Conservation (phyloP, 2,888 invertebrate species). For the Dasypolia templi region DNA sequence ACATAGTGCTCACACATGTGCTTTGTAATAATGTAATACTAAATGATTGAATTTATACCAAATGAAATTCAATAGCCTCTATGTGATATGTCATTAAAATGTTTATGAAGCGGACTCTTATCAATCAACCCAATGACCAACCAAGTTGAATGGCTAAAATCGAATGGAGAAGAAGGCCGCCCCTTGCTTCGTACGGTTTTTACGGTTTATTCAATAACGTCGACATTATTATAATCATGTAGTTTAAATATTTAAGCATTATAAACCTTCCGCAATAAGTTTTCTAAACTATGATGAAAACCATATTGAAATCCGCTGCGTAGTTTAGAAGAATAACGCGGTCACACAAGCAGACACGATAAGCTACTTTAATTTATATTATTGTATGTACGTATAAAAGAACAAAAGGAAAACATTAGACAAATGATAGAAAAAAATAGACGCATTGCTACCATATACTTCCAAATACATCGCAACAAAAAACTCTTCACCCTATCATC, state of each 20-base stretch:
- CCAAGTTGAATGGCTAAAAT: background rate
- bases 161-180: no score
- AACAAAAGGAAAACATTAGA: slow-evolving; percentile 1
- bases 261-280: background rate
- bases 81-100: background rate
- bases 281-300: background rate
- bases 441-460: slow-evolving; percentile 12
- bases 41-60: no score
- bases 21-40: no score
- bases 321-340: background rate
- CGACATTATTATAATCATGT: background rate
- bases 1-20: no score
- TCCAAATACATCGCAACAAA: slow-evolving; percentile 14
- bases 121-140: background rate
- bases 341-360: background rate
- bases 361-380: background rate
- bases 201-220: background rate
- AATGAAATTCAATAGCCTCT: background rate
- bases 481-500: slow-evolving; percentile 61
- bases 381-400: background rate
- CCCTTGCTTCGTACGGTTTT: background rate
- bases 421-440: slow-evolving; percentile 1
- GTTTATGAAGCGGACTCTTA: background rate
- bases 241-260: background rate
- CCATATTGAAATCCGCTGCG: background rate